Evolutionary conservation across 1,140 invertebrate species (phyloP).

Genomic region (Magallana gigas): DNA sequence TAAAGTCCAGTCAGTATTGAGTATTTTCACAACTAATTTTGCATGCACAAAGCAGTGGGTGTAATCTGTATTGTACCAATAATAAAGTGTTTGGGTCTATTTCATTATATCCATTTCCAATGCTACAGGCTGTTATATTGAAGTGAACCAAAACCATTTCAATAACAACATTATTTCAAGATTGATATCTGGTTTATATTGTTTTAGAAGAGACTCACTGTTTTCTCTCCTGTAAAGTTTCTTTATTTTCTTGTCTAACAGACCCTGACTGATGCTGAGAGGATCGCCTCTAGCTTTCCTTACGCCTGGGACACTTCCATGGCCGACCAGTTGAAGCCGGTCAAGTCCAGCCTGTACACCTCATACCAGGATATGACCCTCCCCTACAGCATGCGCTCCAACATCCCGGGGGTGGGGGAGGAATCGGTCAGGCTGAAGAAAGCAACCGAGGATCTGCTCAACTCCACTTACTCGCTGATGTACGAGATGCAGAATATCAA

Average conservation of each 20-base stretch:
- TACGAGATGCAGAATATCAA: slow-evolving; percentile 69
- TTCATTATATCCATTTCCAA: too few species aligned
- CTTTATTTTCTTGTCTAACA: slow-evolving; percentile 24
- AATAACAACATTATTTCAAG: too few species aligned
- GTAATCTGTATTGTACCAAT: too few species aligned
- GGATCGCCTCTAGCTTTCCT: slow-evolving; percentile 62
- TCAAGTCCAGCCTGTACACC: slow-evolving; percentile 48
- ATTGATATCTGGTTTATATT: too few species aligned
- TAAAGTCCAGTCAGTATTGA: too few species aligned
- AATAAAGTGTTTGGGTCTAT: too few species aligned
- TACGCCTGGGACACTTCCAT: slow-evolving; percentile 55
- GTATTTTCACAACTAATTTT: too few species aligned
- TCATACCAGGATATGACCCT: slow-evolving; percentile 59
- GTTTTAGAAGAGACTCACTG: too few species aligned
- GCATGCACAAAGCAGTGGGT: too few species aligned
- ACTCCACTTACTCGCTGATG: slow-evolving; percentile 67
- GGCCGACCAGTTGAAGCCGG: slow-evolving; percentile 51
- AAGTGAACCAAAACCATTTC: too few species aligned
- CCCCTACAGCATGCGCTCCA: slow-evolving; percentile 44
- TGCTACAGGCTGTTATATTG: too few species aligned
- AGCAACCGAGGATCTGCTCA: slow-evolving; percentile 65
- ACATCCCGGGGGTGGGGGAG: slow-evolving; percentile 41
- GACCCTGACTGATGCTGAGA: slow-evolving; percentile 70
- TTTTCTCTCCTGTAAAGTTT: too few species aligned
- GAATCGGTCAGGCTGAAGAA: slow-evolving; percentile 57